Base-by-base conservation (phyloP, 2,888 invertebrate genomes). In the Agelastica alni region DNA sequence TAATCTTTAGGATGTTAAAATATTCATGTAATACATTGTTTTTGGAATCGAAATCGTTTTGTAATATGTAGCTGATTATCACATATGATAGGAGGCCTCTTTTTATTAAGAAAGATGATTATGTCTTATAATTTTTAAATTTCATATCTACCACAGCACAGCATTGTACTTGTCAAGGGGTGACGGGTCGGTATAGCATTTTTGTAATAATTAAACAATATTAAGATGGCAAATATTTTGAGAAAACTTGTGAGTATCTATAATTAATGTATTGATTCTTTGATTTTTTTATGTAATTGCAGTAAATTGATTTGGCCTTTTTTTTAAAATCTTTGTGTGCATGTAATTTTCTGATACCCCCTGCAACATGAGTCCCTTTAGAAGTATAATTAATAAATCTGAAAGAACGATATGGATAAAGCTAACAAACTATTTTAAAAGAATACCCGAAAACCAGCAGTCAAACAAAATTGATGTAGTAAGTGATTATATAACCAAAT, bases 171-270 rank as follows among this genome's bases (percentile, higher is more conserved):
- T 43, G 42, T 16, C 28, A 10, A n/a, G 31, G 28, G 46, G 12
- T 14, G 6, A 37, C 34, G n/a, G 36, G 12, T 9, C 36, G 36
- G 46, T 6, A 5, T 28, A 28, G 1, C 4, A 36, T 14, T 46
- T 34, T n/a, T n/a, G 10, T 14, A 41, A 22, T 17, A 34, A 22
- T 28, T 20, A 39, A 30, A 17, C 41, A n/a, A 32, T 26, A 12
- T 42, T 43, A 30, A 53, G 49, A 71, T 71, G 70, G 69, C 66
- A 18, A 69, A 66, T 64, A 60, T 71, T 57, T 64, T 70, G 37
- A 68, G 67, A 62, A 69, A 67, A 47, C 44, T 71, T 41, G 71
- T 71, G 67, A 70, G 70, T 70, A 53, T 34, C 16, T 13, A 10
- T 10, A 2, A 20, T 41, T 32, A 18, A 4, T 46, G 10, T 26